Conservation (phyloP, 2,888 invertebrate genomes). For the Epistrophe eligans region DNA sequence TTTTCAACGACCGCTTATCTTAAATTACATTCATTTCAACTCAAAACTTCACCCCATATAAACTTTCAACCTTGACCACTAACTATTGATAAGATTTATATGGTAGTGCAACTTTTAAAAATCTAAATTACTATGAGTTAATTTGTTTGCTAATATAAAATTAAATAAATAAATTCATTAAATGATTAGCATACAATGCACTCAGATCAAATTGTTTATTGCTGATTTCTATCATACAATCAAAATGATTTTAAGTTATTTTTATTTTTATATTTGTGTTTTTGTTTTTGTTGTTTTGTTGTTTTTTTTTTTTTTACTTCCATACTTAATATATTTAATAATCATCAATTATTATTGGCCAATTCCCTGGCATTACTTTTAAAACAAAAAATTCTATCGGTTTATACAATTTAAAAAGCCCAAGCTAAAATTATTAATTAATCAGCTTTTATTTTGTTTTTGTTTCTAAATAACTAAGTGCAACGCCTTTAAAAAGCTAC, state of each 20-base stretch:
- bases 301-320: background rate
- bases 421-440: background rate
- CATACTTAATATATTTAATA: background rate
- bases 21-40: background rate
- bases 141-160: background rate
- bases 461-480: background rate
- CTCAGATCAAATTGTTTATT: constrained; percentile 1
- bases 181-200: constrained; percentile 16
- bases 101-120: background rate
- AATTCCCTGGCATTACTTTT: constrained; percentile 22
- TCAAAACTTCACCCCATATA: background rate
- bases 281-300: background rate
- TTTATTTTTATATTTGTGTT: background rate
- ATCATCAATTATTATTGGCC: background rate
- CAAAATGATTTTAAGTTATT: background rate
- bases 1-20: background rate
- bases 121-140: background rate
- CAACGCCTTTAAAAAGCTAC: background rate
- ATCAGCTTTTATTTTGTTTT: background rate
- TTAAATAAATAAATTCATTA: background rate
- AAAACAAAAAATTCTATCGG: background rate
- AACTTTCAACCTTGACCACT: background rate
- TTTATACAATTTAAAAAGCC: background rate
- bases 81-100: background rate
- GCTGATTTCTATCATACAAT: background rate